Evolutionary conservation across 2,113 vertebrate species (phyloP).

Genomic region (Clinocottus analis): DNA sequence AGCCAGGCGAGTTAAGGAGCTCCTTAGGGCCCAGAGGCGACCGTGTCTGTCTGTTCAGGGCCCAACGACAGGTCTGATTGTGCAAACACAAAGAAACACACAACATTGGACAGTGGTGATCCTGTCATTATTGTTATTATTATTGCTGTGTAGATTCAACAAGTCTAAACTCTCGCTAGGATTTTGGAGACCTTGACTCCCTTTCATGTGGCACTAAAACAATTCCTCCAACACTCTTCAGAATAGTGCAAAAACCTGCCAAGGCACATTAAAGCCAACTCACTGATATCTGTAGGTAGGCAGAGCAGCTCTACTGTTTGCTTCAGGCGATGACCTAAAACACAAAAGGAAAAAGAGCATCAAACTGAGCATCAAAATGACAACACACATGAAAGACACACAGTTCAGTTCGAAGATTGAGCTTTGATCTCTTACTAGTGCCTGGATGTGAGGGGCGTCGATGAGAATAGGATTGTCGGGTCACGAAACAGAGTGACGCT

Average conservation of each 20-base stretch:
- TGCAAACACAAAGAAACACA: slow-evolving; percentile 8
- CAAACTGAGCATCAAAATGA: slow-evolving; percentile 48
- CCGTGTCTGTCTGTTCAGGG: slow-evolving; percentile 3
- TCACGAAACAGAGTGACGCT: slow-evolving; percentile 3
- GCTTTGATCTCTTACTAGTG: slow-evolving; percentile 34
- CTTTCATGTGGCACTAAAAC: slow-evolving; percentile 11
- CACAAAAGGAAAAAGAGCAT: slow-evolving; percentile 45
- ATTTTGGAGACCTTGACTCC: background rate
- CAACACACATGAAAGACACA: slow-evolving; percentile 39
- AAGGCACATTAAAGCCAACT: slow-evolving; percentile 37
- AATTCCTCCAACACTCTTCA: slow-evolving; percentile 13
- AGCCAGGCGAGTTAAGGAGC: slow-evolving; percentile 29
- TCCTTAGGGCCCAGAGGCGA: slow-evolving; percentile 24
- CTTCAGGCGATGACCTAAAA: slow-evolving; percentile 65
- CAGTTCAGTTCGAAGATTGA: slow-evolving; percentile 7
- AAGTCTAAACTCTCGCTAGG: slow-evolving; percentile 21
- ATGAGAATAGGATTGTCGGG: slow-evolving; percentile 5
- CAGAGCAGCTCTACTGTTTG: slow-evolving; percentile 52
- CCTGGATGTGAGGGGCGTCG: slow-evolving; percentile 1
- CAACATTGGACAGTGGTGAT: slow-evolving; percentile 5
- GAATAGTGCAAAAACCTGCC: slow-evolving; percentile 23
- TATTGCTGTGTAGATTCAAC: background rate
- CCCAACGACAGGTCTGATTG: slow-evolving; percentile 30
- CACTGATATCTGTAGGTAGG: slow-evolving; percentile 60
- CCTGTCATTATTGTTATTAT: background rate